Conservation (phyloP, 2,888 invertebrate species). For the Ramazzottius varieornatus region DNA sequence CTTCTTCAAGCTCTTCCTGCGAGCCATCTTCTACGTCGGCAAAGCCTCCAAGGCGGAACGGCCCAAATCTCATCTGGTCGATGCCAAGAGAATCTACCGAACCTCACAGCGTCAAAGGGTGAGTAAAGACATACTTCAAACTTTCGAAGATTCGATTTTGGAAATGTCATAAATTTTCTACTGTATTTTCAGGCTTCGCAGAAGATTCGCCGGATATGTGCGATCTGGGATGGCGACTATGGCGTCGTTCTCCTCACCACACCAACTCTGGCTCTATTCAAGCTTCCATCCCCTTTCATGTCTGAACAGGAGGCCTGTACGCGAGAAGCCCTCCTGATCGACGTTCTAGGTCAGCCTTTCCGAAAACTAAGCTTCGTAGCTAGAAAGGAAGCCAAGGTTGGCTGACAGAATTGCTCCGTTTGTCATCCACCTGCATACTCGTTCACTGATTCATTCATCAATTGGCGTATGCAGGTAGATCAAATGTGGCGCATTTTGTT, state of each 20-base stretch:
- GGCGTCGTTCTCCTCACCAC: slow-evolving; percentile 57
- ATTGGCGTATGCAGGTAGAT: not conserved
- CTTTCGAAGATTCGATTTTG: no score
- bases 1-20: slow-evolving; percentile 46
- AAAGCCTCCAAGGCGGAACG: slow-evolving; percentile 46
- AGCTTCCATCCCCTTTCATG: slow-evolving; percentile 59
- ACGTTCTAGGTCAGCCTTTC: slow-evolving; percentile 36
- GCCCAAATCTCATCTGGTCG: slow-evolving; percentile 1
- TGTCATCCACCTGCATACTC: no score
- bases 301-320: slow-evolving; percentile 64
- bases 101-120: no score
- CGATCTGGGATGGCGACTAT: slow-evolving; percentile 52
- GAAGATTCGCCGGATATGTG: slow-evolving; percentile 51
- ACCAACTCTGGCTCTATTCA: slow-evolving; percentile 69
- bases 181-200: slow-evolving; percentile 14
- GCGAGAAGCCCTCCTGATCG: slow-evolving; percentile 76
- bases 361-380: not conserved
- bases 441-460: not conserved
- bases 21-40: slow-evolving; percentile 76
- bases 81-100: not conserved
- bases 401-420: not conserved
- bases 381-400: no score
- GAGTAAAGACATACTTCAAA: no score
- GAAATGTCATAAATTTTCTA: no score
- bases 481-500: not conserved